Percentiles rank a stretch among this genome's conserved stretches.
phyloP scores from a whole-genome alignment of 2,797 vertebrate species.

The Parambassis ranga region DNA sequence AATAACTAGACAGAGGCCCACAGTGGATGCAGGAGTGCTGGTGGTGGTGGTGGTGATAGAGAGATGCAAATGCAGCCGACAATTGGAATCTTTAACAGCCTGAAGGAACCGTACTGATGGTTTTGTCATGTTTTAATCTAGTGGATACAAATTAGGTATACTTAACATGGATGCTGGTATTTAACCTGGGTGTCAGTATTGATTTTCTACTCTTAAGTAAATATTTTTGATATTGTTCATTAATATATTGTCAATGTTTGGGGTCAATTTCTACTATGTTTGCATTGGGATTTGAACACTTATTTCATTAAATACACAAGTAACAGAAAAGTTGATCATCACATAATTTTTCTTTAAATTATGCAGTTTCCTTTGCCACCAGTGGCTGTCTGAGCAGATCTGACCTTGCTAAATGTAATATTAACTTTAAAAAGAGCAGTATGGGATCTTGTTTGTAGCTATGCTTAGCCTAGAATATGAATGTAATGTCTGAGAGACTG shows the following conservation, averaged over 20 bases:
- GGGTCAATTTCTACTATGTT: background rate
- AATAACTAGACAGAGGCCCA: slow-evolving; percentile 8
- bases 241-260: background rate
- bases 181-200: background rate
- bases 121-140: slow-evolving; percentile 17
- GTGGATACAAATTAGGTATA: background rate
- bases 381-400: background rate
- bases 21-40: background rate
- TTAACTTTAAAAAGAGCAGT: too few relatives aligned
- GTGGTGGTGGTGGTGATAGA: background rate
- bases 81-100: background rate
- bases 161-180: background rate
- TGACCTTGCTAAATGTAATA: too few relatives aligned
- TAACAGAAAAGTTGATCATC: background rate
- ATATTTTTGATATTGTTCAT: background rate
- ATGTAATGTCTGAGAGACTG: too few relatives aligned
- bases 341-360: background rate
- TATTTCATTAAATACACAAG: background rate
- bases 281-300: background rate
- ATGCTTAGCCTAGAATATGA: too few relatives aligned
- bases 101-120: background rate
- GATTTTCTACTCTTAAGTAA: background rate
- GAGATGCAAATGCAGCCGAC: background rate
- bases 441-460: too few relatives aligned
- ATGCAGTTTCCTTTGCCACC: background rate